Evolutionary conservation across 2,797 vertebrate genomes (phyloP).

Genomic region (Crax fasciolata): DNA sequence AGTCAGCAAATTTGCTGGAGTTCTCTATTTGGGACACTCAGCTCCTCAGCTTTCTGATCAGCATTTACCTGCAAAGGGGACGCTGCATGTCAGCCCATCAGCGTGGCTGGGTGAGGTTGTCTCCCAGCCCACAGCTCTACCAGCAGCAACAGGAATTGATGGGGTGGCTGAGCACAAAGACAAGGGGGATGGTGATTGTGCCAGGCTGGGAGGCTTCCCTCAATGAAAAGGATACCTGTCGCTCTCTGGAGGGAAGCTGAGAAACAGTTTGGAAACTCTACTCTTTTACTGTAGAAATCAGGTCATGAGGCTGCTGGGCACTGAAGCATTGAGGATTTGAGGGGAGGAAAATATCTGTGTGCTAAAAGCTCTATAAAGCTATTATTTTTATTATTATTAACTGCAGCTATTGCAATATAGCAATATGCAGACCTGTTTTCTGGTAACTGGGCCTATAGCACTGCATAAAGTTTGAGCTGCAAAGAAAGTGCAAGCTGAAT

Average conservation of each 20-base stretch:
- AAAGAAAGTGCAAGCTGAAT: neutral
- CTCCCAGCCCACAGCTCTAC: neutral
- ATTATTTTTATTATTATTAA: neutral
- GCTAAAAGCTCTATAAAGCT: neutral
- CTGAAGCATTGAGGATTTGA: neutral
- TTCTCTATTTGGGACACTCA: neutral
- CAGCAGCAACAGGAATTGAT: neutral
- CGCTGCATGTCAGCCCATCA: neutral
- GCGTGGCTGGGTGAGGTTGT: neutral
- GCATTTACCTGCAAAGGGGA: neutral
- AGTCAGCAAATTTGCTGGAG: neutral
- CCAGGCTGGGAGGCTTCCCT: constrained; percentile 31
- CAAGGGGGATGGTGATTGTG: neutral
- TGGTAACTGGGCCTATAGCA: neutral
- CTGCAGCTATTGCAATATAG: neutral
- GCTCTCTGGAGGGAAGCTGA: constrained; percentile 20
- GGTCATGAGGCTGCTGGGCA: neutral
- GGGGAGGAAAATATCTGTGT: neutral
- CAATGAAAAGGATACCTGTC: constrained; percentile 20
- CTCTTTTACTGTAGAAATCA: neutral
- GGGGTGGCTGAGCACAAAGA: neutral
- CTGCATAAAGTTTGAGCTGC: neutral
- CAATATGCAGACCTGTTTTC: neutral
- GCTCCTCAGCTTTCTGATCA: neutral
- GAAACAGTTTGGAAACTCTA: constrained; percentile 48